These are phyloP conservation scores for Epirrhoe tristata DNA, from an alignment of 2,888 invertebrate species.

Conservation along the genomic window DNA sequence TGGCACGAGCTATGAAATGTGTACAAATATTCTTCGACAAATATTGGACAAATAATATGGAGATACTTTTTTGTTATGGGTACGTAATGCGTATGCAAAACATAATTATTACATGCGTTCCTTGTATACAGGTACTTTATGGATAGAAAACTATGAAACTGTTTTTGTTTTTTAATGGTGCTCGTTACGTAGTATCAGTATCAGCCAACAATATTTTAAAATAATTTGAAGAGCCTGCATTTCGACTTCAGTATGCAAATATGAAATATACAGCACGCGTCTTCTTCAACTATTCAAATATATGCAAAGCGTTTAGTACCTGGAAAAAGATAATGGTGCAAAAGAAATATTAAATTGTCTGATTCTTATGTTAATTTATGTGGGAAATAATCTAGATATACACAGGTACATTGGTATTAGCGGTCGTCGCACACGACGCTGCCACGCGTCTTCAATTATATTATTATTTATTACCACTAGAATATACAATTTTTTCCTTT, in stretches of 20 bases:
- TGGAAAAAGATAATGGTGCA: constrained; percentile 70
- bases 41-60: neutral
- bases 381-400: constrained; percentile 69
- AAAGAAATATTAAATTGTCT: constrained; percentile 74
- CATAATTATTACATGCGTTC: too few species aligned
- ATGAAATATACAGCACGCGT: constrained; percentile 67
- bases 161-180: neutral
- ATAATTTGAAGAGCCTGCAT: constrained; percentile 48
- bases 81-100: too few species aligned
- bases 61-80: neutral
- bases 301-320: constrained; percentile 76
- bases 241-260: constrained; percentile 61
- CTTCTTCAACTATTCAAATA: constrained; percentile 69
- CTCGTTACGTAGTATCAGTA: neutral
- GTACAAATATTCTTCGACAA: too few species aligned
- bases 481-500: constrained; percentile 36
- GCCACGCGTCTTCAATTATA: constrained; percentile 61
- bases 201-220: neutral
- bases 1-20: constrained; percentile 3
- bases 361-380: constrained; percentile 76
- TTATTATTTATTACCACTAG: constrained; percentile 47
- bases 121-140: neutral
- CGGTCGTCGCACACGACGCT: constrained; percentile 58
- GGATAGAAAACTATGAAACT: neutral
- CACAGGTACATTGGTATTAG: constrained; percentile 50